Conservation (phyloP, 2,888 invertebrate species). For the Dynastes hyllus region DNA sequence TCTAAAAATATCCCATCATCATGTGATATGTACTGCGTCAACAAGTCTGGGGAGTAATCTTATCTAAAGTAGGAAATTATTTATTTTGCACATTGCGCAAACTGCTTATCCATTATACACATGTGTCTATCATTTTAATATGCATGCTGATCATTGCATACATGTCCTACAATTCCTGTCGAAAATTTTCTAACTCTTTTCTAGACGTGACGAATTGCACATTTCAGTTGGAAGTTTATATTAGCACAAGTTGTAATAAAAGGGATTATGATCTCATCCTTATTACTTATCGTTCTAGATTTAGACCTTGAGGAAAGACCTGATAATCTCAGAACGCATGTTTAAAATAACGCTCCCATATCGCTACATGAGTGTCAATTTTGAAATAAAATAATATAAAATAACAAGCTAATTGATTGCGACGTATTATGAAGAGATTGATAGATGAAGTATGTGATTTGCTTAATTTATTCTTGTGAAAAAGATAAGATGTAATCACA, state of each 20-base stretch:
- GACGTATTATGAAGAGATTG: not conserved
- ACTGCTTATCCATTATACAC: not conserved
- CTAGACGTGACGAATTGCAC: no score
- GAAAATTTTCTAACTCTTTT: no score
- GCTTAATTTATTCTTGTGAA: no score
- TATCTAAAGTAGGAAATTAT: constrained; percentile 49
- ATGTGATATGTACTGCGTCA: constrained; percentile 42
- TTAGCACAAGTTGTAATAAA: not conserved
- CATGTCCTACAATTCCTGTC: no score
- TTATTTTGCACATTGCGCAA: constrained; percentile 26
- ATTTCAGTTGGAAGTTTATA: no score
- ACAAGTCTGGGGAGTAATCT: constrained; percentile 43
- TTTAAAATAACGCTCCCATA: constrained; percentile 6
- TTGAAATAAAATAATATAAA: not conserved
- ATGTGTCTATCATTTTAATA: no score
- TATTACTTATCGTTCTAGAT: not conserved
- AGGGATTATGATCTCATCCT: not conserved
- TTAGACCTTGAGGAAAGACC: constrained; percentile 8
- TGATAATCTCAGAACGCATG: constrained; percentile 9
- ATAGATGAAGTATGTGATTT: no score
- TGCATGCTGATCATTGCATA: no score
- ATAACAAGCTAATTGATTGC: not conserved
- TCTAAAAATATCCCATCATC: constrained; percentile 37
- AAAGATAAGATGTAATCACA: no score
- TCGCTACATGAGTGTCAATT: not conserved